Percentiles rank a stretch among this genome's conserved stretches.
Conservation (phyloP, 2,113 vertebrate species). For the Symphodus melops region DNA sequence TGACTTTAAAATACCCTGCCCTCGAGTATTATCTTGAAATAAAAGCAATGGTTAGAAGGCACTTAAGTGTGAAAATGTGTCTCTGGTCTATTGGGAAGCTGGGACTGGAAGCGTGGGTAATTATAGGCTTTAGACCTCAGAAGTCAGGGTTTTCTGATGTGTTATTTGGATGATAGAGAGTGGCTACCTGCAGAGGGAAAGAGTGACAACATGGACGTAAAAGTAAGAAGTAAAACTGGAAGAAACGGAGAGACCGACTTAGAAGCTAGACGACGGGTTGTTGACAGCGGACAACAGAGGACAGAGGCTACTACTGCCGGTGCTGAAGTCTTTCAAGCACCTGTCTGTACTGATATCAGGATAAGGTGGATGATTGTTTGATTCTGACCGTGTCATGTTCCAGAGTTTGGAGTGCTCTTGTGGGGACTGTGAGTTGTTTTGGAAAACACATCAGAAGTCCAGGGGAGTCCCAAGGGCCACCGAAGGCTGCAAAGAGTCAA, state of each 20-base stretch:
- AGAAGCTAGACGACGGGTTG: not conserved
- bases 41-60: constrained; percentile 50
- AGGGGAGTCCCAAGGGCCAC: constrained; percentile 1
- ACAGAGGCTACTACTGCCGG: not conserved
- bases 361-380: constrained; percentile 23
- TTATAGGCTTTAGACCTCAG: constrained; percentile 22
- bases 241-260: not conserved
- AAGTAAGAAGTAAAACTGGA: not conserved
- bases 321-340: constrained; percentile 15
- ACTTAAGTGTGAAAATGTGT: constrained; percentile 31
- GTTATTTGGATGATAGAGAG: constrained; percentile 15
- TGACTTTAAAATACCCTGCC: constrained; percentile 25
- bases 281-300: constrained; percentile 1
- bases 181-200: not conserved
- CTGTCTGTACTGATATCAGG: constrained; percentile 2
- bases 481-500: constrained; percentile 20
- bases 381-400: constrained; percentile 12
- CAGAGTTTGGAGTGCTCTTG: constrained; percentile 18
- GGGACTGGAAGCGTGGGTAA: constrained; percentile 27
- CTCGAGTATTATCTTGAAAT: constrained; percentile 46
- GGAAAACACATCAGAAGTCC: constrained; percentile 42
- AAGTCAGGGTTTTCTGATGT: constrained; percentile 7
- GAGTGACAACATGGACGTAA: constrained; percentile 21
- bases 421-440: constrained; percentile 18
- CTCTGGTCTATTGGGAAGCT: constrained; percentile 9